A percentile compares a stretch with the other conserved stretches of the same genome.
These are phyloP conservation scores for Apeltes quadracus DNA, from an alignment of 2,113 vertebrate genomes.

Conservation along the genomic window DNA sequence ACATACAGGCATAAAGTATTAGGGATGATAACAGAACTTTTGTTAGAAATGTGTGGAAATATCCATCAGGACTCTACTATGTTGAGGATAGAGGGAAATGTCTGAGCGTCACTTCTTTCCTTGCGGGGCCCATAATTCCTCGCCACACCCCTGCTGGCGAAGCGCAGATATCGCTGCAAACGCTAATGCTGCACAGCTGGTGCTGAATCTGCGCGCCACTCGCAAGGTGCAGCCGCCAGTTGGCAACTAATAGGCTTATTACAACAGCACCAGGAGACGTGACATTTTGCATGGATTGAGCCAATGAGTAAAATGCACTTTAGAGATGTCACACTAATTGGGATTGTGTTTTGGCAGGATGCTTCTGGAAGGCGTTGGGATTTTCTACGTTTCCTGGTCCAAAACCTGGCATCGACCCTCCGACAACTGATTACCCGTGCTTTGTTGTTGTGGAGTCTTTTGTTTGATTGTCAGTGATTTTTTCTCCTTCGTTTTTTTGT, in stretches of 20 bases:
- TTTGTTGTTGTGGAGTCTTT: conserved; percentile 36
- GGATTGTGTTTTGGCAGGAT: conserved; percentile 64
- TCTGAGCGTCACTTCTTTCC: conserved; percentile 8
- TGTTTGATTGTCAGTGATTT: conserved; percentile 34
- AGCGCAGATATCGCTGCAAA: conserved; percentile 55
- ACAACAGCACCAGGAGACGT: conserved; percentile 71
- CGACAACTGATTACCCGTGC: conserved; percentile 41
- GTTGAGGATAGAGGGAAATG: conserved; percentile 5
- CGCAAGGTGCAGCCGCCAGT: conserved; percentile 49
- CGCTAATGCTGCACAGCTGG: conserved; percentile 68
- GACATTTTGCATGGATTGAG: conserved; percentile 68
- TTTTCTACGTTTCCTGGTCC: conserved; percentile 44
- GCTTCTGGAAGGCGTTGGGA: conserved; percentile 26
- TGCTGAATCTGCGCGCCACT: conserved; percentile 42
- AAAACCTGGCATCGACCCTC: conserved; percentile 37
- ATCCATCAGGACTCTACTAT: not conserved
- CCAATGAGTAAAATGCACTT: conserved; percentile 66
- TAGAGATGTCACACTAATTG: conserved; percentile 63
- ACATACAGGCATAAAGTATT: not conserved
- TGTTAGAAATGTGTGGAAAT: conserved; percentile 5
- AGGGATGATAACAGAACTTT: not conserved
- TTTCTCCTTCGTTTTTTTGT: not conserved
- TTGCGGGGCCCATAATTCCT: conserved; percentile 27
- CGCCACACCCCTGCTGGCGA: conserved; percentile 54
- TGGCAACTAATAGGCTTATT: conserved; percentile 65